phyloP scores from a whole-genome alignment of 2,113 vertebrate species.

The Bettongia penicillata region DNA sequence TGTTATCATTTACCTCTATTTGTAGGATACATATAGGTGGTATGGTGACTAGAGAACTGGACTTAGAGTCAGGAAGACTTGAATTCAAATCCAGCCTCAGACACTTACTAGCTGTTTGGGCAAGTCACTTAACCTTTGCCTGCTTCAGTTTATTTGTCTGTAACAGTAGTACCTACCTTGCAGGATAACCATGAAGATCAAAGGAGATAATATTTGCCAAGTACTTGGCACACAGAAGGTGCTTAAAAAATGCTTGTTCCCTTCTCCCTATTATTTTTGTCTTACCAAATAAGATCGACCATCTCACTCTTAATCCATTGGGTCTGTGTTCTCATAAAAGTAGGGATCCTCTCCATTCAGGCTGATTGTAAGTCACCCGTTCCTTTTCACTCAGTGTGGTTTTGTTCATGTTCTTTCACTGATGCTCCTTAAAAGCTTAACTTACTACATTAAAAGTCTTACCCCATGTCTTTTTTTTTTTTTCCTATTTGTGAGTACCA shows the following conservation, averaged over 20 bases:
- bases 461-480: not conserved
- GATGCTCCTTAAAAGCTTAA: not conserved
- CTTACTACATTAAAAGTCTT: not conserved
- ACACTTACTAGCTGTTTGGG: not conserved
- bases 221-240: not conserved
- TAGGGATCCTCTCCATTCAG: not conserved
- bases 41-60: not conserved
- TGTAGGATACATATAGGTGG: not conserved
- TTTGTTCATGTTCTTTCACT: not conserved
- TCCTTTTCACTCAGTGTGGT: not conserved
- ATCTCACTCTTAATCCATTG: not conserved
- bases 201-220: not conserved
- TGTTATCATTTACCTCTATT: conserved; percentile 3
- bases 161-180: not conserved
- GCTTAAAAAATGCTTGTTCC: not conserved
- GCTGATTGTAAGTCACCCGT: not conserved
- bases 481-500: not conserved
- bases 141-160: not conserved
- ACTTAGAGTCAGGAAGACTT: not conserved
- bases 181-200: not conserved
- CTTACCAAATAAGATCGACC: not conserved
- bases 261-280: not conserved
- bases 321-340: not conserved
- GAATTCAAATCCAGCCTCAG: not conserved
- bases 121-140: not conserved